These are phyloP conservation scores for Andrena flavipes DNA, from an alignment of 2,888 invertebrate genomes.

Conservation along the genomic window DNA sequence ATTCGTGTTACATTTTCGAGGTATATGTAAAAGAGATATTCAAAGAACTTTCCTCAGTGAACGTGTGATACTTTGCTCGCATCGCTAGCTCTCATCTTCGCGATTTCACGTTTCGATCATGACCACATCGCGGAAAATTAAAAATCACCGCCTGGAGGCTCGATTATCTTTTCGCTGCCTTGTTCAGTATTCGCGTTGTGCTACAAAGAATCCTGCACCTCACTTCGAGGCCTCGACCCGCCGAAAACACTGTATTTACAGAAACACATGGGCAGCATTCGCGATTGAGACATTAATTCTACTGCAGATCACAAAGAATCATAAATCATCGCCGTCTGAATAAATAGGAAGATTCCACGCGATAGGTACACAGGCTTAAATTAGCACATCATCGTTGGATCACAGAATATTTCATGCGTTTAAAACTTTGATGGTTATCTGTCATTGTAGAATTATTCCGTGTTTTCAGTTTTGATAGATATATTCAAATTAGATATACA, in stretches of 20 bases:
- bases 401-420: no score
- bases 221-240: background rate
- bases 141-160: constrained; percentile 32
- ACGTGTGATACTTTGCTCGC: background rate
- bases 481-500: no score
- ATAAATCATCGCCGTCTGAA: constrained; percentile 38
- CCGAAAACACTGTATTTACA: background rate
- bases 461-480: no score
- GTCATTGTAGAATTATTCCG: no score
- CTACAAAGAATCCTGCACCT: background rate
- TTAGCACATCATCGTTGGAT: no score
- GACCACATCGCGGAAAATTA: constrained; percentile 27
- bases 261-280: background rate
- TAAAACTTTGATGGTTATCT: no score
- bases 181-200: background rate
- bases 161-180: constrained; percentile 15
- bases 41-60: constrained; percentile 5
- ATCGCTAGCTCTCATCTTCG: background rate
- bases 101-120: constrained; percentile 16
- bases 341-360: no score
- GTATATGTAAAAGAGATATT: background rate
- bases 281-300: constrained; percentile 31
- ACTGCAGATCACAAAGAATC: constrained; percentile 18
- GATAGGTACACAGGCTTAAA: no score
- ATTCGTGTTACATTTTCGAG: no score